Evolutionary conservation across 1,140 invertebrate species (phyloP), one percentile per base, ranked within the genome.

Genomic region (Macrobrachium nipponense): DNA sequence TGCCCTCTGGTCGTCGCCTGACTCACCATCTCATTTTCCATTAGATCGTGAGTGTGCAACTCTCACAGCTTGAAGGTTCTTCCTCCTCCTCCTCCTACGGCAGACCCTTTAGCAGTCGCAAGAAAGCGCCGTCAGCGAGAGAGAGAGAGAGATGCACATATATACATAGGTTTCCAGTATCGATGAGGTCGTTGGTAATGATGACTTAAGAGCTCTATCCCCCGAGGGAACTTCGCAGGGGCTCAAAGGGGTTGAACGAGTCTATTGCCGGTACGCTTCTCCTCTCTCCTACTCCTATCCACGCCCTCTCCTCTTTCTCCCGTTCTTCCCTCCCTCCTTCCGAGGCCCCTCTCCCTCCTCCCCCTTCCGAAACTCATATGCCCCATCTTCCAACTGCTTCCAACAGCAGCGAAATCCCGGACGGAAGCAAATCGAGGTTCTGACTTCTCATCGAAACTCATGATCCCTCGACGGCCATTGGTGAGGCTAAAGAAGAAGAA

Each of bases 161-260:
- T 79, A 75, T 75, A 66, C 51, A 51, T 51, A 51, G 51, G 12
- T 51, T 51, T 51, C 51, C 51, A 51, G 51, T 51, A 51, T 51
- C 51, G 51, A 51, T 51, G 51, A 51, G 61, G 68, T 79, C 77
- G 83, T 86, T 86, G 83, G 83, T 80, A 86, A 86, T 86, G 83
- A 75, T 86, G 83, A 12, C 18, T 66, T 51, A 51, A 51, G 51
- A 51, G 51, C 51, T 17, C 15, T 17, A 27, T 60, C 18, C 80
- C 27, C 83, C 83, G 66, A 51, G 10, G 83, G 83, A 76, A 86
- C 77, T 66, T 80, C 83, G 83, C 83, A 51, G 51, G 83, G 83
- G 27, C 83, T 80, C 77, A 86, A 86, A 80, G 83, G 83, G 83
- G 83, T 68, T 60, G 36, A 51, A 51, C 77, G 60, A 78, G 77